Evolutionary conservation across 2,888 invertebrate species (phyloP).

Genomic region (Rhagonycha fulva): DNA sequence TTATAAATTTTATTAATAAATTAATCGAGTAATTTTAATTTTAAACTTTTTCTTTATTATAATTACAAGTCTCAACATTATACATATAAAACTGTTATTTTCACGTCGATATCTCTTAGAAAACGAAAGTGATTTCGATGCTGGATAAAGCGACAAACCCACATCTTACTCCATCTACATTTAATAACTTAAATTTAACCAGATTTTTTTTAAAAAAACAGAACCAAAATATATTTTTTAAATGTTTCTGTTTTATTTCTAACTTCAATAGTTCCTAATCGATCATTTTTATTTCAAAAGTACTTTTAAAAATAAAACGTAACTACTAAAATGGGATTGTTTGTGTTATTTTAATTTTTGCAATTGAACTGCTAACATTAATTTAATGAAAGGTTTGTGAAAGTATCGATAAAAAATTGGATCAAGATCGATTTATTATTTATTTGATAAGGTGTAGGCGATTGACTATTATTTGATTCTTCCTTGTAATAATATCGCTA

Average conservation of each 20-base stretch:
- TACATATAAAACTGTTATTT: too few species aligned
- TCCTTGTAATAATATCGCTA: neutral
- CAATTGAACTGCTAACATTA: neutral
- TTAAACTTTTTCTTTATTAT: too few species aligned
- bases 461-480: neutral
- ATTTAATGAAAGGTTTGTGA: neutral
- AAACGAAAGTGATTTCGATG: too few species aligned
- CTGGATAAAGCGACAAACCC: neutral
- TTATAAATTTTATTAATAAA: too few species aligned
- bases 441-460: neutral
- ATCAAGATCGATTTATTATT: constrained; percentile 1
- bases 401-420: neutral
- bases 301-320: too few species aligned
- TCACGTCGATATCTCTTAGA: too few species aligned
- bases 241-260: too few species aligned
- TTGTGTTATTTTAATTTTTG: neutral
- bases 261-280: too few species aligned
- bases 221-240: too few species aligned
- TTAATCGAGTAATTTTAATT: too few species aligned
- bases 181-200: neutral
- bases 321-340: neutral
- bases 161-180: neutral
- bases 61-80: too few species aligned
- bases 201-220: neutral
- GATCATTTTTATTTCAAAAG: too few species aligned